Evolutionary conservation across 2,113 vertebrate genomes (phyloP).

Genomic region (Seriola aureovittata): DNA sequence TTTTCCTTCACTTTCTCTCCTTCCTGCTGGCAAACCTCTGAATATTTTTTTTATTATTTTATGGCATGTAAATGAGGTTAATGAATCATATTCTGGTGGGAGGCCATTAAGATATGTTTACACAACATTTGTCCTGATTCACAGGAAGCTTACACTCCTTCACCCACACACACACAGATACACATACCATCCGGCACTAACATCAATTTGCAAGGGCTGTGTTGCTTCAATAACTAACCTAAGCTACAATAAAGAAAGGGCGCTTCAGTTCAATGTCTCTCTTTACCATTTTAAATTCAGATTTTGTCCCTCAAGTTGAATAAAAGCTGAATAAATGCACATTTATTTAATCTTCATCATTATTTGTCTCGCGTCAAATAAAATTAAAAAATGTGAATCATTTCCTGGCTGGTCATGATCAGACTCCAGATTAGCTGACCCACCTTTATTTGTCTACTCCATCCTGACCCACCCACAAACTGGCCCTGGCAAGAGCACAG

Average conservation of each 20-base stretch:
- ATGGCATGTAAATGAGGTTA: background rate
- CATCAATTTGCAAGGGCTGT: background rate
- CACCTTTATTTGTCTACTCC: constrained; percentile 68
- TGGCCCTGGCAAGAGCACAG: constrained; percentile 33
- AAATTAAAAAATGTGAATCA: constrained; percentile 63
- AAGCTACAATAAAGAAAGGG: background rate
- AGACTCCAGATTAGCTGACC: constrained; percentile 46
- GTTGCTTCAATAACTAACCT: background rate
- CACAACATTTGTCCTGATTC: constrained; percentile 25
- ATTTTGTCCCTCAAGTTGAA: background rate
- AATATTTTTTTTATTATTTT: background rate
- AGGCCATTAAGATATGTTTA: constrained; percentile 1
- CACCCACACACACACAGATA: constrained; percentile 8
- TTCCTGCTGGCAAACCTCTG: background rate
- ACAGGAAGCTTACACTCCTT: constrained; percentile 25
- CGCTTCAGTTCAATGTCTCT: background rate
- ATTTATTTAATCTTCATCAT: background rate
- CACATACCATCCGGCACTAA: constrained; percentile 4
- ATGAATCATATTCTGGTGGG: constrained; percentile 8
- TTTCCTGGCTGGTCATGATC: constrained; percentile 61
- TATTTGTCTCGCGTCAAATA: background rate
- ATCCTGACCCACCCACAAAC: constrained; percentile 58
- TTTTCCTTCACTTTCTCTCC: constrained; percentile 9
- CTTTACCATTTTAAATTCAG: background rate
- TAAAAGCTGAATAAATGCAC: background rate